phyloP scores from a whole-genome alignment of 1,140 invertebrate genomes.

The Hesperophylax magnus region DNA sequence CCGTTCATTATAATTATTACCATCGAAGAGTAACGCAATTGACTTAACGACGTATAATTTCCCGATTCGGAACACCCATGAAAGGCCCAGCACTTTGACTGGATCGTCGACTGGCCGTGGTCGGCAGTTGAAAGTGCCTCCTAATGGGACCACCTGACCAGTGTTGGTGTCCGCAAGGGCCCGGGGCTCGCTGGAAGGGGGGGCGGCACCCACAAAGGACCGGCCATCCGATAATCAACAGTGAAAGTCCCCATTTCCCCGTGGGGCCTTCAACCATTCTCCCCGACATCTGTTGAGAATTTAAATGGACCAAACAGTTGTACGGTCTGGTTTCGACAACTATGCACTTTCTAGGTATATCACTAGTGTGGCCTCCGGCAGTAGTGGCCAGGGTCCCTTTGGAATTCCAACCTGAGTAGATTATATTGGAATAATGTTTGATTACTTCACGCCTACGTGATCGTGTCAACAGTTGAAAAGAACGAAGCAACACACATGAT shows the following conservation, averaged over 20 bases:
- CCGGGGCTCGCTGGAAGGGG: conserved; percentile 28
- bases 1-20: background rate
- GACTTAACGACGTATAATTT: background rate
- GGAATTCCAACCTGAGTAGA: too few species aligned
- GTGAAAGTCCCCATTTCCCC: conserved; percentile 48
- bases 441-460: too few species aligned
- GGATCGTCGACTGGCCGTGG: background rate
- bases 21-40: background rate
- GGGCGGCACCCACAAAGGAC: conserved; percentile 50
- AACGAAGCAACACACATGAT: too few species aligned
- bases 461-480: too few species aligned
- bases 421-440: too few species aligned
- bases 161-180: background rate
- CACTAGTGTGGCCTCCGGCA: too few species aligned
- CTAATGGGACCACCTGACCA: conserved; percentile 48
- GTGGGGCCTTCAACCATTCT: background rate
- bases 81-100: background rate
- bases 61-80: conserved; percentile 8
- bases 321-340: too few species aligned
- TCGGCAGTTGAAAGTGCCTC: background rate
- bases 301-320: conserved; percentile 2
- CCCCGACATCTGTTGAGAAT: background rate
- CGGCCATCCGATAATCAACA: conserved; percentile 52
- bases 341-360: background rate
- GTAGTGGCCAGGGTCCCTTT: too few species aligned